Percentiles rank a stretch among this genome's conserved stretches.
Evolutionary conservation across 2,113 vertebrate species (phyloP).

Genomic region (Dicentrarchus labrax): DNA sequence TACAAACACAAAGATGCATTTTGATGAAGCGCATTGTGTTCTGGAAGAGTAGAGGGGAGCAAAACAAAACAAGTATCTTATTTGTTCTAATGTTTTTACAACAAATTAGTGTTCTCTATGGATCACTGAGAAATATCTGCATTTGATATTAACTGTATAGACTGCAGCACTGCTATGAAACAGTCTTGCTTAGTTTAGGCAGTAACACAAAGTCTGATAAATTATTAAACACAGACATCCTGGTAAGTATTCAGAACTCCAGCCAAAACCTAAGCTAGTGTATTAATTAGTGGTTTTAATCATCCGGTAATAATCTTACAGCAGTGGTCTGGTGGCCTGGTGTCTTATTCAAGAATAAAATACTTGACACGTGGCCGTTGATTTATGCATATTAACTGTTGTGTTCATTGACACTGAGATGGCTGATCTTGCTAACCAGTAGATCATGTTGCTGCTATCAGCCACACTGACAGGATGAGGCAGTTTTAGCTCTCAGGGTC

Average conservation of each 20-base stretch:
- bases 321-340: not conserved
- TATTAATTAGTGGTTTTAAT: not conserved
- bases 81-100: not conserved
- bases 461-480: not conserved
- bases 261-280: not conserved
- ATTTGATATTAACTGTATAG: not conserved
- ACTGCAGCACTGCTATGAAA: not conserved
- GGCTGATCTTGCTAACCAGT: not conserved
- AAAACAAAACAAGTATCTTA: not conserved
- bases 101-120: not conserved
- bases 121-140: not conserved
- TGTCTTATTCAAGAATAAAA: not conserved
- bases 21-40: slow-evolving; percentile 2
- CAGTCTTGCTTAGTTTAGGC: not conserved
- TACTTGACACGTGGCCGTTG: not conserved
- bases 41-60: not conserved
- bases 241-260: not conserved
- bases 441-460: not conserved
- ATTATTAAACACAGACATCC: not conserved
- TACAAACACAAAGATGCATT: not conserved
- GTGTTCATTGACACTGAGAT: slow-evolving; percentile 11
- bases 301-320: not conserved
- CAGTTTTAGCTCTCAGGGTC: not conserved
- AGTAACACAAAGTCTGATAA: not conserved
- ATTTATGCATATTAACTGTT: not conserved